These are phyloP conservation scores for Alethe diademata DNA, from an alignment of 2,113 vertebrate species.

Conservation along the genomic window DNA sequence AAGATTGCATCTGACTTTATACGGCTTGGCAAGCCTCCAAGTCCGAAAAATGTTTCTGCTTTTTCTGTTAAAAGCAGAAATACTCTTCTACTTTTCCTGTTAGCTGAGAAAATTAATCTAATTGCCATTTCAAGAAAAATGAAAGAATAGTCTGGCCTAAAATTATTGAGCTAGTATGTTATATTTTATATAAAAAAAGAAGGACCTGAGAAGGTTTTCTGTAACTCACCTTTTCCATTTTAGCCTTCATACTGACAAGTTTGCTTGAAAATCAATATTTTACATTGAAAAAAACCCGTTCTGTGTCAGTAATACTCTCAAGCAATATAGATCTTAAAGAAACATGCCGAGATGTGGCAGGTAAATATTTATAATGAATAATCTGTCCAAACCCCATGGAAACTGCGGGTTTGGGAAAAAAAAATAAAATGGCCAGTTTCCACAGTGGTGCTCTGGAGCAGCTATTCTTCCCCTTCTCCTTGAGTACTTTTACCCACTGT, in stretches of 20 bases:
- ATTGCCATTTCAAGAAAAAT: constrained; percentile 4
- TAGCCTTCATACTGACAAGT: not conserved
- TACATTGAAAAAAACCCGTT: not conserved
- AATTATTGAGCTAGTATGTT: not conserved
- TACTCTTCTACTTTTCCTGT: not conserved
- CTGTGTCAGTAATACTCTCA: not conserved
- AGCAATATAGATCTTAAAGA: constrained; percentile 30
- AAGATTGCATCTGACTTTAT: not conserved
- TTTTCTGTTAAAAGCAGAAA: not conserved
- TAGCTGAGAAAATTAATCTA: not conserved
- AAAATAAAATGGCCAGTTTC: not conserved
- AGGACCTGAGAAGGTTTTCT: not conserved
- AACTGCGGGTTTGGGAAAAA: not conserved
- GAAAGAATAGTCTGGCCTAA: not conserved
- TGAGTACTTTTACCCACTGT: not conserved
- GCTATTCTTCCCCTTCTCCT: not conserved
- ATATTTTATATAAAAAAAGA: not conserved
- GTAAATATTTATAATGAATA: constrained; percentile 40
- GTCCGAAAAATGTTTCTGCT: not conserved
- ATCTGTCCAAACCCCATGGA: not conserved
- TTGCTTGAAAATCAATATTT: constrained; percentile 45
- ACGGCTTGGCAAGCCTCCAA: not conserved
- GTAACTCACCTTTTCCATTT: constrained; percentile 13
- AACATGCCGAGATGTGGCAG: not conserved
- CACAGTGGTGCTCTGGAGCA: not conserved